Evolutionary conservation across 2,797 vertebrate genomes (phyloP).

Genomic region (Pipistrellus pygmaeus): DNA sequence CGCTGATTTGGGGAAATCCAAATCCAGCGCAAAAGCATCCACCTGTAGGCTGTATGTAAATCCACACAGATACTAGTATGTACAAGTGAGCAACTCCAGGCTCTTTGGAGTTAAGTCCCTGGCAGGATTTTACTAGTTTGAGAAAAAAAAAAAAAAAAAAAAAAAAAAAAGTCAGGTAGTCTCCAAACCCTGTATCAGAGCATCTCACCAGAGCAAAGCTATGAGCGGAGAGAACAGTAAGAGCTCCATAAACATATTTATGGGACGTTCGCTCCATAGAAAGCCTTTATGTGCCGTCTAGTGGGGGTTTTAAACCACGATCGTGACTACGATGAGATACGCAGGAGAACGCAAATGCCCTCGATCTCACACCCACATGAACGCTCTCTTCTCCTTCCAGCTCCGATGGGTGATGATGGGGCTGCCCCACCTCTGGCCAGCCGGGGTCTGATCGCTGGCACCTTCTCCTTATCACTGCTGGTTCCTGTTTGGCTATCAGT

Average conservation of each 20-base stretch:
- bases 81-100: conserved; percentile 51
- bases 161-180: conserved; percentile 40
- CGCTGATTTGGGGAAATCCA: conserved; percentile 48
- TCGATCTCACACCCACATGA: background rate
- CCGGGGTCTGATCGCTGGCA: conserved; percentile 45
- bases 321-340: background rate
- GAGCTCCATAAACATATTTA: background rate
- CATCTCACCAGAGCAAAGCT: background rate
- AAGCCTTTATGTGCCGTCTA: background rate
- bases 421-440: conserved; percentile 35
- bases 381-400: background rate
- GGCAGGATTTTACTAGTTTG: conserved; percentile 57
- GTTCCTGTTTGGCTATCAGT: conserved; percentile 71
- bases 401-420: background rate
- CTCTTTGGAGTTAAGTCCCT: background rate
- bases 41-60: conserved; percentile 62
- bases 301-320: background rate
- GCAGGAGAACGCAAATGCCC: background rate
- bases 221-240: background rate
- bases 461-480: conserved; percentile 61
- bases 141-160: conserved; percentile 38
- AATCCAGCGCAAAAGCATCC: conserved; percentile 55
- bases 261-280: too few species aligned
- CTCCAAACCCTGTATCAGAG: background rate
- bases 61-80: conserved; percentile 61